Conservation (phyloP, 2,113 vertebrate genomes). For the Microcebus ravelobensis region DNA sequence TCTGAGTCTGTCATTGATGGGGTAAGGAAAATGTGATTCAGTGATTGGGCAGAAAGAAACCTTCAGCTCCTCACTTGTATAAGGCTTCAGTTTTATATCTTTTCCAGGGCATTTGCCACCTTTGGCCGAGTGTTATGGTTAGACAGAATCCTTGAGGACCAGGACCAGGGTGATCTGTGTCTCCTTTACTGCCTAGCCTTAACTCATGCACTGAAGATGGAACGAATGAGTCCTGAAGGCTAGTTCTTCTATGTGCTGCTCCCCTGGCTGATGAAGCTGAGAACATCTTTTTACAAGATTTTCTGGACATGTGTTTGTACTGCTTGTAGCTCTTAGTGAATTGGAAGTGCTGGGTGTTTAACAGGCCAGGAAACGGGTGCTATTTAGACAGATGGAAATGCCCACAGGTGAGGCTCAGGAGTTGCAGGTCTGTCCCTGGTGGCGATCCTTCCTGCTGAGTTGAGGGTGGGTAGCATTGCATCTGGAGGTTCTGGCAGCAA, state of each 20-base stretch:
- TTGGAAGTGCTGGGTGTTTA: not conserved
- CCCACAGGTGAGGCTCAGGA: not conserved
- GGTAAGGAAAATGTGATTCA: not conserved
- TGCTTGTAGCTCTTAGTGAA: not conserved
- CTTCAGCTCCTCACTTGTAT: not conserved
- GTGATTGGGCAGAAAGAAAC: not conserved
- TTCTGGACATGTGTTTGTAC: rapidly evolving
- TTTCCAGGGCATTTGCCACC: not conserved
- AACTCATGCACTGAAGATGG: rapidly evolving
- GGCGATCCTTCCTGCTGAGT: no score
- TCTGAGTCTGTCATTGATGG: not conserved
- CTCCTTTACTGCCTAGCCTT: not conserved
- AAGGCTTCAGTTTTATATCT: not conserved
- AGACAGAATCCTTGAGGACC: not conserved
- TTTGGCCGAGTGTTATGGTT: no score
- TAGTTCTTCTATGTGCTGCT: not conserved
- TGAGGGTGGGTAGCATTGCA: not conserved
- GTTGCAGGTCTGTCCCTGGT: not conserved
- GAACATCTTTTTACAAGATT: not conserved
- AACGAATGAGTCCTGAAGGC: not conserved
- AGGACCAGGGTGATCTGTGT: not conserved
- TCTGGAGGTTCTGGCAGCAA: not conserved
- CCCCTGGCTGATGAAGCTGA: not conserved
- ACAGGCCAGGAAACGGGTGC: not conserved
- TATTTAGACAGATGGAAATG: not conserved